Evolutionary conservation across 2,888 invertebrate genomes (phyloP).

Genomic region (Vanessa cardui): DNA sequence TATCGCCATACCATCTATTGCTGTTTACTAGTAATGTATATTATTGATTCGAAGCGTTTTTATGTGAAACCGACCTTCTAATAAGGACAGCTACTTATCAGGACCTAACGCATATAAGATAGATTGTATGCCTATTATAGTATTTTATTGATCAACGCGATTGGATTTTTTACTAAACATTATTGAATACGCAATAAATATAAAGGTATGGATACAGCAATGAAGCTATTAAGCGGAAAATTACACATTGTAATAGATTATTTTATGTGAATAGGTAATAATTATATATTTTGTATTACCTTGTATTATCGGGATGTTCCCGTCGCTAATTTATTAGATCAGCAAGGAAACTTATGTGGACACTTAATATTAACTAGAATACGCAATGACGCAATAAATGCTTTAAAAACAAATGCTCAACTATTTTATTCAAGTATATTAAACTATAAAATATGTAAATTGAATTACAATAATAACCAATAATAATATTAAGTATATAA

Average conservation of each 20-base stretch:
- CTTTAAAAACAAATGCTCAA: too few relatives aligned
- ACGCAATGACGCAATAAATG: too few relatives aligned
- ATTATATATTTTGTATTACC: not conserved
- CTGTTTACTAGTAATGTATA: slow-evolving; percentile 40
- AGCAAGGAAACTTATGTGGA: too few relatives aligned
- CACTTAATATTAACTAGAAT: too few relatives aligned
- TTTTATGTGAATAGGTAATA: not conserved
- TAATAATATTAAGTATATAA: too few relatives aligned
- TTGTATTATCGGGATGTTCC: not conserved
- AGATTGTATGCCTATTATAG: slow-evolving; percentile 15
- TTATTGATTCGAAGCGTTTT: slow-evolving; percentile 40
- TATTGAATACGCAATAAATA: slow-evolving; percentile 21
- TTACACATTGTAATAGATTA: not conserved
- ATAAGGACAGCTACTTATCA: slow-evolving; percentile 26
- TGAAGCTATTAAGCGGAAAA: slow-evolving; percentile 9
- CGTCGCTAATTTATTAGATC: too few relatives aligned
- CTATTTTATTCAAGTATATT: too few relatives aligned
- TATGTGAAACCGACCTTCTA: slow-evolving; percentile 23
- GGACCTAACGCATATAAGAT: slow-evolving; percentile 16
- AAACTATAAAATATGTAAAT: too few relatives aligned
- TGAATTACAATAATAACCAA: too few relatives aligned
- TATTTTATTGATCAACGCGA: slow-evolving; percentile 30
- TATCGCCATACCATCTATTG: slow-evolving; percentile 39
- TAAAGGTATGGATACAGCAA: not conserved
- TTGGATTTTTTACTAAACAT: not conserved